phyloP scores from a whole-genome alignment of 2,888 invertebrate species.

The Drosophila histrio region DNA sequence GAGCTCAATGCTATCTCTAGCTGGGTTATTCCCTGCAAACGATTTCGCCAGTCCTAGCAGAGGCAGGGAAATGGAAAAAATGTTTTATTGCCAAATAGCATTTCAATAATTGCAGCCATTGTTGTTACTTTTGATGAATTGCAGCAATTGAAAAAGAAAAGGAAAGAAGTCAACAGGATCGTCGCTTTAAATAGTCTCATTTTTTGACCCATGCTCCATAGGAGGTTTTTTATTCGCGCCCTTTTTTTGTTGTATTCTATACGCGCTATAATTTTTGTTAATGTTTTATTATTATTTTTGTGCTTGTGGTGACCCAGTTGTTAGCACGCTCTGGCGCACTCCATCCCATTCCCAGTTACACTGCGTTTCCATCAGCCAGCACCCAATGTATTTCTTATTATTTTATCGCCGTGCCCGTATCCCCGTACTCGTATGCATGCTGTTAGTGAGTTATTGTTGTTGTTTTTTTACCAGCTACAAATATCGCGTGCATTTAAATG shows the following conservation, averaged over 20 bases:
- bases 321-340: conserved; percentile 55
- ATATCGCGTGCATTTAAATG: conserved; percentile 79
- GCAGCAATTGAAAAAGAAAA: conserved; percentile 20
- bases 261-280: conserved; percentile 79
- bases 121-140: conserved; percentile 17
- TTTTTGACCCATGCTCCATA: conserved; percentile 21
- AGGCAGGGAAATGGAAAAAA: conserved; percentile 4
- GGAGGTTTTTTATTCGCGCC: conserved; percentile 31
- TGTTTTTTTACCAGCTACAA: conserved; percentile 29
- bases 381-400: conserved; percentile 42
- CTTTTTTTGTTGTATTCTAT: conserved; percentile 41
- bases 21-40: conserved; percentile 80
- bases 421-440: conserved; percentile 38
- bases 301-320: conserved; percentile 70
- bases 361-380: conserved; percentile 46
- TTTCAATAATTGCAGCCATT: conserved; percentile 45
- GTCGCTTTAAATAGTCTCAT: conserved; percentile 49
- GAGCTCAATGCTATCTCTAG: conserved; percentile 85
- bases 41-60: conserved; percentile 83
- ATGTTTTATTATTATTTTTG: conserved; percentile 80
- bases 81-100: conserved; percentile 41
- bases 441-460: conserved; percentile 51
- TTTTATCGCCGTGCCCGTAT: conserved; percentile 51
- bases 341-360: conserved; percentile 3
- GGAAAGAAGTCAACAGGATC: conserved; percentile 13